These are phyloP conservation scores for Drosophila oshimai DNA, from an alignment of 1,140 invertebrate species.

Conservation along the genomic window DNA sequence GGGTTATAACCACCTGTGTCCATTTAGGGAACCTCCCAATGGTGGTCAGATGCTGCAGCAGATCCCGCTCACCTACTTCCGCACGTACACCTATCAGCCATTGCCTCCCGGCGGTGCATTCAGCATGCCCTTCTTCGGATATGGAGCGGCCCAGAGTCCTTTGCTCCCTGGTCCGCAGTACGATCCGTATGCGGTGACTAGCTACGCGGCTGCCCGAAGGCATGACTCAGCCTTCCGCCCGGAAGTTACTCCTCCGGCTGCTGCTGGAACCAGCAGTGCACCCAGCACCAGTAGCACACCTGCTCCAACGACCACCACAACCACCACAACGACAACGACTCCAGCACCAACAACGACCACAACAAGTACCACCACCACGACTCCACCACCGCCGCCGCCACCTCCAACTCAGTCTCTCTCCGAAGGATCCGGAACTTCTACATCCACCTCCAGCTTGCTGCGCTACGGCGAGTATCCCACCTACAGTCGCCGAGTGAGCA, in stretches of 20 bases:
- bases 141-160: slow-evolving; percentile 58
- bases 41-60: slow-evolving; percentile 60
- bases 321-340: slow-evolving; percentile 54
- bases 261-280: background rate
- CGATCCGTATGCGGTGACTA: slow-evolving; percentile 63
- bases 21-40: slow-evolving; percentile 50
- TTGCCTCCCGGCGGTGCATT: slow-evolving; percentile 46
- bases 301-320: slow-evolving; percentile 25
- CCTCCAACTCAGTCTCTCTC: slow-evolving; percentile 26
- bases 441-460: slow-evolving; percentile 4
- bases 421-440: slow-evolving; percentile 15
- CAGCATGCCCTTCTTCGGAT: slow-evolving; percentile 60
- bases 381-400: slow-evolving; percentile 9
- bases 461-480: slow-evolving; percentile 63
- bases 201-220: slow-evolving; percentile 61
- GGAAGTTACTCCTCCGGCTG: slow-evolving; percentile 42
- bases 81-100: slow-evolving; percentile 77
- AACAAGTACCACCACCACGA: slow-evolving; percentile 42
- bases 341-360: slow-evolving; percentile 44
- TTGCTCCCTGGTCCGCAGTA: slow-evolving; percentile 47
- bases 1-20: background rate
- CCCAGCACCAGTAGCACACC: slow-evolving; percentile 10
- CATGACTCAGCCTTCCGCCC: slow-evolving; percentile 38
- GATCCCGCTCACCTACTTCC: slow-evolving; percentile 77
- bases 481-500: slow-evolving; percentile 67